Conservation (phyloP, 23 tunicate genomes). For the Trididemnum nubilum region DNA sequence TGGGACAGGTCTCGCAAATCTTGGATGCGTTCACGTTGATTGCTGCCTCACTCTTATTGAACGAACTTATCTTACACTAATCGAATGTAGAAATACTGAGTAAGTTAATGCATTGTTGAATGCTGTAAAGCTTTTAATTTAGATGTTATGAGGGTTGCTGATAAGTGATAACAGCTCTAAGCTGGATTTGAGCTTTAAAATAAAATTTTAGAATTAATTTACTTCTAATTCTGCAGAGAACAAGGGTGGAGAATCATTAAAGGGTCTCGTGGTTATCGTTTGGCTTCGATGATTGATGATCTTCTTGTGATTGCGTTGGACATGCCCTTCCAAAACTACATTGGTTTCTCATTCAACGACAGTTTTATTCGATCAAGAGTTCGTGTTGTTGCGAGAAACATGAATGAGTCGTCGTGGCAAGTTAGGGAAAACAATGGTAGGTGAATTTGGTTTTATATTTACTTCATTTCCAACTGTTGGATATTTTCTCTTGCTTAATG, state of each 20-base stretch:
- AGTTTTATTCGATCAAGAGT: neutral
- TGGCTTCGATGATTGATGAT: neutral
- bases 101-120: too few species aligned
- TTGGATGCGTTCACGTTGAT: neutral
- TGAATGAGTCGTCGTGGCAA: constrained; percentile 26
- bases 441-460: neutral
- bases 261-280: neutral
- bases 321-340: neutral
- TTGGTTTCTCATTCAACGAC: neutral
- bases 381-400: constrained; percentile 8
- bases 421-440: constrained; percentile 9
- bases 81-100: constrained; percentile 1
- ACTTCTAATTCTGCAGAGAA: neutral
- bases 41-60: constrained; percentile 11
- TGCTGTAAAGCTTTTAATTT: too few species aligned
- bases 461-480: too few species aligned
- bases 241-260: constrained; percentile 35
- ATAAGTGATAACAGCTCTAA: too few species aligned
- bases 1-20: constrained; percentile 22
- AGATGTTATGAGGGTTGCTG: too few species aligned
- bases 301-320: constrained; percentile 9
- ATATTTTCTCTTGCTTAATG: too few species aligned
- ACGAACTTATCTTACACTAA: neutral
- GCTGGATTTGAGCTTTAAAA: too few species aligned
- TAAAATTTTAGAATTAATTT: too few species aligned